Percentiles rank a stretch among this genome's conserved stretches.
Evolutionary conservation across 2,888 invertebrate species (phyloP).

Genomic region (Ichneumon xanthorius): DNA sequence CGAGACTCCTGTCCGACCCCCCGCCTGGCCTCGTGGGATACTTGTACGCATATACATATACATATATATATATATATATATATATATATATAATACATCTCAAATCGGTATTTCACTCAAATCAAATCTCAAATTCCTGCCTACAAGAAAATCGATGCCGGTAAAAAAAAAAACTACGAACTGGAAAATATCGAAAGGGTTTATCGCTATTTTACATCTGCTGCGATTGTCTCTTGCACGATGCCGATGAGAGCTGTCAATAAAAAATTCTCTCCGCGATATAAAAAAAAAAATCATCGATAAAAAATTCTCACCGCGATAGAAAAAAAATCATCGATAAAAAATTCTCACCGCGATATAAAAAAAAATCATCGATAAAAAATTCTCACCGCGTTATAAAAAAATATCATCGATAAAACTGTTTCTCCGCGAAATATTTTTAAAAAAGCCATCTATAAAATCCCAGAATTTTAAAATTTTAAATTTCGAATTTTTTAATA

Average conservation of each 20-base stretch:
- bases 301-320: not conserved
- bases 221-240: not conserved
- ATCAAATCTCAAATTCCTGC: conserved; percentile 43
- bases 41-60: conserved; percentile 6
- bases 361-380: not conserved
- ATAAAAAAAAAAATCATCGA: not conserved
- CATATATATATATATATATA: not conserved
- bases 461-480: not conserved
- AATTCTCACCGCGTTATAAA: not conserved
- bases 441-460: not conserved
- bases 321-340: too few relatives aligned
- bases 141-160: not conserved
- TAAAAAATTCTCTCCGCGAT: not conserved
- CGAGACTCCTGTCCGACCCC: conserved; percentile 70
- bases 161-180: conserved; percentile 1
- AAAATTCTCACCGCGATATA: not conserved
- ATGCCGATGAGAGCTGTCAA: not conserved
- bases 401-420: not conserved
- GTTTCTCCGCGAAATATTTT: too few relatives aligned
- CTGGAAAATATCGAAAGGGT: not conserved
- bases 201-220: not conserved
- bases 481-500: too few relatives aligned
- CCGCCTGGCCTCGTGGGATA: conserved; percentile 73
- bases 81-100: conserved; percentile 1
- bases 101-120: conserved; percentile 57